Evolutionary conservation across 2,888 invertebrate species (phyloP).

Genomic region (Phaedon cochleariae): DNA sequence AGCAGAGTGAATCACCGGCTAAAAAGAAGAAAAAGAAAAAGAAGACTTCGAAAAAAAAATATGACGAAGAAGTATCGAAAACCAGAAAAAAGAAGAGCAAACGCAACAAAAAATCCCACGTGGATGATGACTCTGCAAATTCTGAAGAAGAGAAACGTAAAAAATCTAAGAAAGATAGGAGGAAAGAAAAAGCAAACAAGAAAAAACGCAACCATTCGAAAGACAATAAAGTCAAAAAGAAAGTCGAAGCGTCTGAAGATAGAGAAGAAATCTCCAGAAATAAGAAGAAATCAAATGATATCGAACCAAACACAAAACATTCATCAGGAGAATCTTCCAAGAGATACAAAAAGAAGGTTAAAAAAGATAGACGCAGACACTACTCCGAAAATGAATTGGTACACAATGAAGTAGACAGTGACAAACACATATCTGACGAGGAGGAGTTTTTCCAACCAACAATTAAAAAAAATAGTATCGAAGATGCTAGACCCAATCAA

Average conservation of each 20-base stretch:
- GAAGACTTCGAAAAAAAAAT: slow-evolving; percentile 17
- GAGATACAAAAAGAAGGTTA: slow-evolving; percentile 12
- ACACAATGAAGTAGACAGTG: slow-evolving; percentile 5
- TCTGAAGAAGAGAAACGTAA: slow-evolving; percentile 15
- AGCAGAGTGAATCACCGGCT: slow-evolving; percentile 10
- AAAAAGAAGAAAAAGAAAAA: slow-evolving; percentile 26
- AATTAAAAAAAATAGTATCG: background rate
- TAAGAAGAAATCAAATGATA: slow-evolving; percentile 1
- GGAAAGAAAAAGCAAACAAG: slow-evolving; percentile 17
- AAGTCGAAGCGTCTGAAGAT: slow-evolving; percentile 14
- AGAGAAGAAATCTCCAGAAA: slow-evolving; percentile 2
- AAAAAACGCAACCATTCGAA: background rate
- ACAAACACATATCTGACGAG: background rate
- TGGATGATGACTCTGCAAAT: slow-evolving; percentile 7
- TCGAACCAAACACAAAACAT: background rate
- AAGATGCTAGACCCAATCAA: background rate
- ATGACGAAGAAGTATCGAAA: slow-evolving; percentile 9
- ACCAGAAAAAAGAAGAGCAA: slow-evolving; percentile 14
- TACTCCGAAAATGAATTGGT: background rate
- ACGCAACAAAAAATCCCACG: background rate
- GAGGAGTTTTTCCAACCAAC: background rate
- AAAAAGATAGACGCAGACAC: background rate
- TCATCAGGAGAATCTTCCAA: background rate
- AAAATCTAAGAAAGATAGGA: background rate
- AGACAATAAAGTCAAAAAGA: slow-evolving; percentile 13